Evolutionary conservation across 1,140 invertebrate genomes (phyloP).

Genomic region (Brachionus asplanchnoidis): DNA sequence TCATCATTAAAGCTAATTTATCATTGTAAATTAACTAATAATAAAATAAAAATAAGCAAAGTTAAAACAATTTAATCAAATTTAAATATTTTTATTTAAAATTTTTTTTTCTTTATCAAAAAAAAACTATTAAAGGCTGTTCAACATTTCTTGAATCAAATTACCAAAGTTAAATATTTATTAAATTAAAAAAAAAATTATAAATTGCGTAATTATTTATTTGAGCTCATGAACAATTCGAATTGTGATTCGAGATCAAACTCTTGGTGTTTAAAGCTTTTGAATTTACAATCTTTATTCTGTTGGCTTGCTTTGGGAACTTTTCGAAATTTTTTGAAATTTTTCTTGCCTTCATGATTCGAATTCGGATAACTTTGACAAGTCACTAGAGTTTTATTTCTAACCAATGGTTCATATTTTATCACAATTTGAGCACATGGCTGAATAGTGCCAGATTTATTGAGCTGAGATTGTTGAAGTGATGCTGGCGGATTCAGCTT

Average conservation of each 20-base stretch:
- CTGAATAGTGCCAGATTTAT: neutral
- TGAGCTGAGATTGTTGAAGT: neutral
- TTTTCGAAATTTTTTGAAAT: constrained; percentile 39
- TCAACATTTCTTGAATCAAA: no score
- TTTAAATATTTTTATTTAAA: no score
- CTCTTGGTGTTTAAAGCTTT: constrained; percentile 33
- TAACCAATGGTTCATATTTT: constrained; percentile 53
- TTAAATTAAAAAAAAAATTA: neutral
- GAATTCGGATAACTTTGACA: neutral
- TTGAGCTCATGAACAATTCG: constrained; percentile 38
- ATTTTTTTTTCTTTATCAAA: no score
- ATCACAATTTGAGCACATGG: constrained; percentile 49
- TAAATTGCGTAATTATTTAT: neutral
- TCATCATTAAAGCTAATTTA: no score
- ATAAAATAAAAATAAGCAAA: no score
- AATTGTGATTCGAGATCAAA: constrained; percentile 35
- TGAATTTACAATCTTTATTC: constrained; percentile 4
- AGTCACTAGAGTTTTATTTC: constrained; percentile 41
- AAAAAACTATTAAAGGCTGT: no score
- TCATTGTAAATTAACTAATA: no score
- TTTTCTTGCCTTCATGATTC: neutral
- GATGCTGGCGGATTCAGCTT: neutral
- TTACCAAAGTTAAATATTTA: neutral
- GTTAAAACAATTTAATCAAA: no score
- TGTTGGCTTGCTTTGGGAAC: constrained; percentile 16